Percentiles rank a stretch among this genome's conserved stretches.
Evolutionary conservation across 2,113 vertebrate genomes (phyloP).

Genomic region (Otus sunia): DNA sequence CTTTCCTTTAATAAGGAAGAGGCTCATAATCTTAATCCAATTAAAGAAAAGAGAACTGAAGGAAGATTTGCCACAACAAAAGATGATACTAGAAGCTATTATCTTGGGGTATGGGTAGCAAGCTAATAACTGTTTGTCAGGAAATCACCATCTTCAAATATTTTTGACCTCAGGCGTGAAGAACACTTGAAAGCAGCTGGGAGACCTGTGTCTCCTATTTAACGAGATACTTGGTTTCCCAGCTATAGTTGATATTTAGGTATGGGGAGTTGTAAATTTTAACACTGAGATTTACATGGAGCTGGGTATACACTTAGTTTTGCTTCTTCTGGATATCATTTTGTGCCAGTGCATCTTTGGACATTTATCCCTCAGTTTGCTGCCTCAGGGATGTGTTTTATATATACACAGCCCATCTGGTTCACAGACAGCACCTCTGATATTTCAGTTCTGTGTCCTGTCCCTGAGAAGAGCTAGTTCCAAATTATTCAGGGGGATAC

Average conservation of each 20-base stretch:
- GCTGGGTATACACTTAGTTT: not conserved
- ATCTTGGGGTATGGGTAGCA: not conserved
- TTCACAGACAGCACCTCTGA: not conserved
- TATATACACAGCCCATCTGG: not conserved
- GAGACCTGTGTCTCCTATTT: not conserved
- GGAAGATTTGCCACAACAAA: not conserved
- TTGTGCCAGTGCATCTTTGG: not conserved
- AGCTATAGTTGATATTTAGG: not conserved
- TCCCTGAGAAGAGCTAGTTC: not conserved
- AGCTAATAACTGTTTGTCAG: not conserved
- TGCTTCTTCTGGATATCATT: not conserved
- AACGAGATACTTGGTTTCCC: not conserved
- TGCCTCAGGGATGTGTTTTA: not conserved
- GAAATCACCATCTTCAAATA: not conserved
- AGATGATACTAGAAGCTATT: not conserved
- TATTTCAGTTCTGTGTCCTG: not conserved
- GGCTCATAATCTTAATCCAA: conserved; percentile 5
- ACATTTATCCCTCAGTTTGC: not conserved
- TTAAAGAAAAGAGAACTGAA: not conserved
- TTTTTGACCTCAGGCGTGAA: not conserved
- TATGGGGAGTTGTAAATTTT: not conserved
- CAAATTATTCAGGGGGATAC: not conserved
- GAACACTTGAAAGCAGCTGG: not conserved
- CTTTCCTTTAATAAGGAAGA: conserved; percentile 38
- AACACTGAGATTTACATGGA: not conserved